Evolutionary conservation across 2,888 invertebrate genomes (phyloP).

Genomic region (Euzetes globulus): DNA sequence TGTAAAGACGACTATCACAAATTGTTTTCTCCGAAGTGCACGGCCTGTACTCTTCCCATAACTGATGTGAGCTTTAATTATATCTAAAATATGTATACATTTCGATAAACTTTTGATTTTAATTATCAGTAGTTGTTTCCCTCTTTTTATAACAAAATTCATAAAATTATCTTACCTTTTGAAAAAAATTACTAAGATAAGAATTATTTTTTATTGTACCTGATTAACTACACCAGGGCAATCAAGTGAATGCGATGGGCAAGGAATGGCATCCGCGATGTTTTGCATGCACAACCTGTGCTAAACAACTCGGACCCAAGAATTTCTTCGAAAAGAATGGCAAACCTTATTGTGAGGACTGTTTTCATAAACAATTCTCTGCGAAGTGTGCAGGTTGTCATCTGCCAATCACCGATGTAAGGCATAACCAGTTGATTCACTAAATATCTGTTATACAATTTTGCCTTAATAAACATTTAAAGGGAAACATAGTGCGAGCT

Average conservation of each 20-base stretch:
- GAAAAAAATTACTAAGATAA: no score
- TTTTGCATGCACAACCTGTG: conserved; percentile 98
- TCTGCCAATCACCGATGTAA: conserved; percentile 76
- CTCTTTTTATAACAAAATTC: no score
- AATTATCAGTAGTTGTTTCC: no score
- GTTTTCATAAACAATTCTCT: conserved; percentile 94
- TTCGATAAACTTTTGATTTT: no score
- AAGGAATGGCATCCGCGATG: conserved; percentile 99
- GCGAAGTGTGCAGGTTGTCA: conserved; percentile 98
- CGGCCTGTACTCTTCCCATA: conserved; percentile 97
- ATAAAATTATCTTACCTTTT: no score
- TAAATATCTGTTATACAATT: no score
- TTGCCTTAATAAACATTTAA: neutral
- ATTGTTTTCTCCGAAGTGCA: conserved; percentile 95
- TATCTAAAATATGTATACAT: no score
- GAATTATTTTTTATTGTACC: no score
- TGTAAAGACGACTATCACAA: conserved; percentile 97
- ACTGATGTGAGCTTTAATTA: conserved; percentile 53
- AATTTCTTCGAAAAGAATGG: conserved; percentile 98
- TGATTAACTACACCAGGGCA: neutral
- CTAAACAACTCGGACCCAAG: conserved; percentile 88
- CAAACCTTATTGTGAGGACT: conserved; percentile 93
- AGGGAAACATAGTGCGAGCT: conserved; percentile 51
- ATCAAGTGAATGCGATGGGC: conserved; percentile 62
- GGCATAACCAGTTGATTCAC: no score